These are phyloP conservation scores for Fragum sueziense DNA, from an alignment of 2,888 invertebrate species.

Conservation along the genomic window DNA sequence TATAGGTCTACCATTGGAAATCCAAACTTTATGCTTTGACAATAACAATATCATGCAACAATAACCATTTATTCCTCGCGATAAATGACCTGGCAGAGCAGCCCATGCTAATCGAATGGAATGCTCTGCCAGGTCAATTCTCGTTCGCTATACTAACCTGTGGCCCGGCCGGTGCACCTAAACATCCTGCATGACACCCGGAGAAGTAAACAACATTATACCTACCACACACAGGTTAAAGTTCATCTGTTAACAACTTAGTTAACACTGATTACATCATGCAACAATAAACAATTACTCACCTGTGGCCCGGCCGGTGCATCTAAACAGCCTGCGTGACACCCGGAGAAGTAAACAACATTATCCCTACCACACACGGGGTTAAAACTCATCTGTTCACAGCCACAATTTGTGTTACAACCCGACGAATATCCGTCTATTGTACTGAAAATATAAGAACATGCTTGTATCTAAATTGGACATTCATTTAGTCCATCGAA, in stretches of 20 bases:
- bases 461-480: no score
- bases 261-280: no score
- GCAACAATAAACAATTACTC: not conserved
- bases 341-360: conserved; percentile 67
- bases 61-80: no score
- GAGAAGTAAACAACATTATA: conserved; percentile 66
- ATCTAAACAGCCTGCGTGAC: conserved; percentile 68
- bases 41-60: no score
- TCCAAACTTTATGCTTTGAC: no score
- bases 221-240: conserved; percentile 67
- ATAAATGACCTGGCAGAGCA: no score
- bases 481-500: no score
- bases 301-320: conserved; percentile 47
- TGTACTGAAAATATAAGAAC: conserved; percentile 48
- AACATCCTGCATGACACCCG: conserved; percentile 70
- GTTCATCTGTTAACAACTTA: conserved; percentile 52
- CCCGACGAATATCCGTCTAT: conserved; percentile 43
- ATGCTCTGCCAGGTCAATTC: no score
- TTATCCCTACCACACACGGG: conserved; percentile 67
- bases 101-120: no score
- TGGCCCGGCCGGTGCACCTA: conserved; percentile 36
- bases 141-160: no score
- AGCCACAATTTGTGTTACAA: conserved; percentile 62
- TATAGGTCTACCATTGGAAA: no score
- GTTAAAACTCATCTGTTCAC: conserved; percentile 56